Evolutionary conservation across 2,113 vertebrate species (phyloP), one percentile per base, ranked within the genome.

Genomic region (Monopterus albus): DNA sequence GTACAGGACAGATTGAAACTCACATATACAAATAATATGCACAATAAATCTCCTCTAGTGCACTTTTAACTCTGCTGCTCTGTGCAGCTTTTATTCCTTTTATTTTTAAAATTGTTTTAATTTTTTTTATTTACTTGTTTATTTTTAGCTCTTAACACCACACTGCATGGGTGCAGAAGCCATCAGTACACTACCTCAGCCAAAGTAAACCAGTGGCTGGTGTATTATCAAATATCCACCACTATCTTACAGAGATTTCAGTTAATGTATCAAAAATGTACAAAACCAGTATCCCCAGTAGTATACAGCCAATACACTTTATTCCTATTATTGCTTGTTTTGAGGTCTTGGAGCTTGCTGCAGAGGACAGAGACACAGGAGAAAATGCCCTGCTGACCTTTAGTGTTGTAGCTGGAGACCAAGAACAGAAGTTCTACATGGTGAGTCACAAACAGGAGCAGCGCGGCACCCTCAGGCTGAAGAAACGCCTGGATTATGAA

Each of bases 391-490:
- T 90, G n/a, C 85, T 97, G 63, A 94, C 90, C 2, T 97, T 96
- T 70, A 94, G 92, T 14, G 94, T 97, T 38, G 85, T 94, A 0
- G 88, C 89, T 0, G 96, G 96, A 74, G 95, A 97, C 82, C 94
- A 93, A 2, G 95, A 96, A 60, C 91, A 95, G 83, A 96, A 95
- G 85, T 96, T 96, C 83, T 95, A 92, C 60, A 90, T 96, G 87
- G 93, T 94, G 69, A 95, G 91, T 72, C 82, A 91, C 60, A 89
- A 89, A 70, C 93, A 94, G 77, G 87, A 91, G 78, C 95, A 94
- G 7, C 91, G 89, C 1, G 96, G 94, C 17, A 91, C 91, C 4
- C 86, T 97, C 72, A 84, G 92, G 40, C 90, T 96, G 21, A 95
- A 95, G 82, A 95, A 95, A 59, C 78, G 72, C 1, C 46, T 97